These are phyloP conservation scores for Vidua chalybeata DNA, from an alignment of 2,113 vertebrate species.

Conservation along the genomic window DNA sequence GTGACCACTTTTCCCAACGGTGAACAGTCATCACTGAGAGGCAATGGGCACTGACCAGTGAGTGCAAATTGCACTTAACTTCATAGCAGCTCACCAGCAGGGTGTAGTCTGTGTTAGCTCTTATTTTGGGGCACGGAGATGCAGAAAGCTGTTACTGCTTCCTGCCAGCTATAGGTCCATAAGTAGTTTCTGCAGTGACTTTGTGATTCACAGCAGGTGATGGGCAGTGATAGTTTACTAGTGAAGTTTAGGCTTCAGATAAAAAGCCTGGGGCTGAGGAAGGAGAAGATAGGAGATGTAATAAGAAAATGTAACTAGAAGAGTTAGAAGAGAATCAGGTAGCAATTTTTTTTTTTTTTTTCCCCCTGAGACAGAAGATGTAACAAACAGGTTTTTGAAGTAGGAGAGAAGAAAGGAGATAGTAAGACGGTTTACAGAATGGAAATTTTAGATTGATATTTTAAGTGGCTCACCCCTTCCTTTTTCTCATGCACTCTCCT, in stretches of 20 bases:
- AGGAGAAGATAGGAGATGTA: neutral
- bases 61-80: neutral
- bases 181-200: neutral
- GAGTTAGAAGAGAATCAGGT: neutral
- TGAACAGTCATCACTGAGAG: neutral
- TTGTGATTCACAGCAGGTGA: neutral
- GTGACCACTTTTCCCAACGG: neutral
- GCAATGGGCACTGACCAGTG: neutral
- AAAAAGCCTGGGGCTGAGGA: neutral
- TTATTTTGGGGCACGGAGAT: neutral
- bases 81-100: neutral
- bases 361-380: neutral
- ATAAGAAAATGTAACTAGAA: neutral
- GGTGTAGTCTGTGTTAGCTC: neutral
- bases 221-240: neutral
- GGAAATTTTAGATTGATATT: neutral
- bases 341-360: neutral
- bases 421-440: neutral
- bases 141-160: neutral
- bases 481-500: neutral
- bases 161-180: neutral
- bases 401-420: neutral
- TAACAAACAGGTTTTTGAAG: neutral
- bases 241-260: neutral
- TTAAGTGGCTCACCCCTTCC: neutral